Evolutionary conservation across 2,113 vertebrate genomes (phyloP).

Genomic region (Rhea americana): DNA sequence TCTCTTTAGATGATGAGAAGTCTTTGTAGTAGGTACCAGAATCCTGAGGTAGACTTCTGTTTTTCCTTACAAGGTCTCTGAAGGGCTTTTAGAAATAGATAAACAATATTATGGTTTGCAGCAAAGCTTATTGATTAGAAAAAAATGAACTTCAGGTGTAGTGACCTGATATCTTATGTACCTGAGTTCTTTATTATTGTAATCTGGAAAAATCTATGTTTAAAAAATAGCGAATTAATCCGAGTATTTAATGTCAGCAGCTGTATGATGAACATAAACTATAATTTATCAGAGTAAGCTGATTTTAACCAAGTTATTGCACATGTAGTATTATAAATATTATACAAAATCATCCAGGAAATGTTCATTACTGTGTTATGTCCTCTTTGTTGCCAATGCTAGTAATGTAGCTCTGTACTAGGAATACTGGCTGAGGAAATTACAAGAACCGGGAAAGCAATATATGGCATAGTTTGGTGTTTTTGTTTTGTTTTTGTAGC

Average conservation of each 20-base stretch:
- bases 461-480: too few species aligned
- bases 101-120: not conserved
- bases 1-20: not conserved
- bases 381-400: not conserved
- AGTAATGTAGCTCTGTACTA: not conserved
- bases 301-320: not conserved
- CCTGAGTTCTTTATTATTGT: not conserved
- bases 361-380: not conserved
- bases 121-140: not conserved
- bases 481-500: too few species aligned
- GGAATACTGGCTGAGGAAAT: not conserved
- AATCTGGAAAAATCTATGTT: not conserved
- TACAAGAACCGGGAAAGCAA: not conserved
- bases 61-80: not conserved
- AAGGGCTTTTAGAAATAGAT: not conserved
- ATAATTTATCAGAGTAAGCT: not conserved
- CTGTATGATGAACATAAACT: not conserved
- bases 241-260: too few species aligned
- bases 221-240: not conserved
- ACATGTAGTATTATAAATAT: not conserved
- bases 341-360: not conserved
- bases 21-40: not conserved
- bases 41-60: not conserved
- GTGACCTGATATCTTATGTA: not conserved
- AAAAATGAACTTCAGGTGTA: not conserved